Evolutionary conservation across 2,113 vertebrate genomes (phyloP).

Genomic region (Hippolais icterina): DNA sequence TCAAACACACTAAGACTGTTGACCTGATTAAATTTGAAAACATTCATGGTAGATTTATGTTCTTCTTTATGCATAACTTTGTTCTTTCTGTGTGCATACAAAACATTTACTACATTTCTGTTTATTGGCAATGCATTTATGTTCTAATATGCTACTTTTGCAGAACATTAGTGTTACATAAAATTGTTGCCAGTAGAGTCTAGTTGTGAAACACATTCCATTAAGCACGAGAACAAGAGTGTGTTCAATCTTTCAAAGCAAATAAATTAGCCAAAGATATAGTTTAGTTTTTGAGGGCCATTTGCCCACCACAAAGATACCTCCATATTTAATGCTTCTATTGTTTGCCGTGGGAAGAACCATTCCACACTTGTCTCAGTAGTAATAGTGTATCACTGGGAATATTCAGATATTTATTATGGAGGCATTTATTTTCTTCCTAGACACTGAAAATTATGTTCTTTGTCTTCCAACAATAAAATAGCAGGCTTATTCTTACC

Average conservation of each 20-base stretch:
- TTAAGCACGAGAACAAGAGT: not conserved
- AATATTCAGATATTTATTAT: not conserved
- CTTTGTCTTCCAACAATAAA: not conserved
- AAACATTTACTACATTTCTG: not conserved
- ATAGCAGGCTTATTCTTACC: not conserved
- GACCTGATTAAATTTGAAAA: constrained; percentile 26
- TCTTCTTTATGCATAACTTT: not conserved
- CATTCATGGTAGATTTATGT: not conserved
- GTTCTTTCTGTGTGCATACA: not conserved
- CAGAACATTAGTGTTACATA: not conserved
- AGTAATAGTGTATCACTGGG: not conserved
- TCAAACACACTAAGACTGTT: not conserved
- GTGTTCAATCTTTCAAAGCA: not conserved
- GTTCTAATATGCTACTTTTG: not conserved
- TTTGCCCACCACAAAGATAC: not conserved
- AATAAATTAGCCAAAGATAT: not conserved
- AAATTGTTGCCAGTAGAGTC: not conserved
- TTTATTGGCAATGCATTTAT: not conserved
- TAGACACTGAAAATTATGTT: not conserved
- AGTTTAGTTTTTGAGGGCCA: not conserved
- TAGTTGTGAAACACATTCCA: not conserved
- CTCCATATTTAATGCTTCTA: not conserved
- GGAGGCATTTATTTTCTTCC: not conserved
- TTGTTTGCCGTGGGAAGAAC: not conserved
- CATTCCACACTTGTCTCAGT: not conserved